Evolutionary conservation across 2,113 vertebrate species (phyloP).

Genomic region (Alectura lathami): DNA sequence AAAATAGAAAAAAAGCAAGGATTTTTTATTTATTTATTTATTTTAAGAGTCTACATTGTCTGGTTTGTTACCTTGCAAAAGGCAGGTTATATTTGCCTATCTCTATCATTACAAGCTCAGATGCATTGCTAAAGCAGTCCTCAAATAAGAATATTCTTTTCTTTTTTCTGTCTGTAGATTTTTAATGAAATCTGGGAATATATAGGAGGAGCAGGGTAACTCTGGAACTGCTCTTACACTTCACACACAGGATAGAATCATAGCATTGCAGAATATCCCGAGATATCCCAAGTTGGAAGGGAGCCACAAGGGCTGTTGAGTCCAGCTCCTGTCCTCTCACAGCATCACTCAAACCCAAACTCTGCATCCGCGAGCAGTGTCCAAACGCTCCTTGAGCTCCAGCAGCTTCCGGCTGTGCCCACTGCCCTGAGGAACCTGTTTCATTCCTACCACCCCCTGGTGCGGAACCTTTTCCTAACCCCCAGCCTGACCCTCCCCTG

Average conservation of each 20-base stretch:
- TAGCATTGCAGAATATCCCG: not conserved
- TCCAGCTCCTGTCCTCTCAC: not conserved
- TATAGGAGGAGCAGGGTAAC: not conserved
- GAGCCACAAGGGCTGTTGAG: not conserved
- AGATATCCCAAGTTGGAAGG: not conserved
- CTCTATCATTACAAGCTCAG: not conserved
- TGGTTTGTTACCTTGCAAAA: not conserved
- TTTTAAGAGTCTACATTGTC: not conserved
- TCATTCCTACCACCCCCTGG: not conserved
- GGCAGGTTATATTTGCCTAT: not conserved
- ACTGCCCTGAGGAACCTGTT: not conserved
- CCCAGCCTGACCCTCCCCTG: no score
- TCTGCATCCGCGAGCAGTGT: not conserved
- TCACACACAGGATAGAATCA: not conserved
- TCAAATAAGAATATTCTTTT: not conserved
- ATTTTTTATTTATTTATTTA: not conserved
- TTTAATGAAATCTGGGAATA: not conserved
- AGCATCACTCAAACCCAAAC: not conserved
- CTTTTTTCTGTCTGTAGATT: not conserved
- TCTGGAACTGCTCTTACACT: not conserved
- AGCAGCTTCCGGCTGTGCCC: not conserved
- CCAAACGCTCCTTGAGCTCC: not conserved
- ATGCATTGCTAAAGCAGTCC: not conserved
- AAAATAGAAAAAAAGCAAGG: not conserved
- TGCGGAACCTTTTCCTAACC: not conserved